Base-by-base conservation (phyloP, 92 coral and sea anemone genomes). In the Anthopleura xanthogrammica region DNA sequence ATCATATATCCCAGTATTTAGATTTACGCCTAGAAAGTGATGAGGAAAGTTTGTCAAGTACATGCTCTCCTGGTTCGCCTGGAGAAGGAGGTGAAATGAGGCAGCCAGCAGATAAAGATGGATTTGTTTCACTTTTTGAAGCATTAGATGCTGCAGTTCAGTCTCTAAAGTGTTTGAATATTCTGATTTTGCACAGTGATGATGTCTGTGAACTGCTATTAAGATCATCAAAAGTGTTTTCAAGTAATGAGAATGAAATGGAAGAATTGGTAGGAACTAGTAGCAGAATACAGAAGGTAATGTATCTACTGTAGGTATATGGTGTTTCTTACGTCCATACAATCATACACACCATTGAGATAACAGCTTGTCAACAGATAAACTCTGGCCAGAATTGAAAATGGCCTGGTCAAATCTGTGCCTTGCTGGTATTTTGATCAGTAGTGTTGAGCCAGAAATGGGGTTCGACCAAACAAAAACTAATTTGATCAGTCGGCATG, bases 151-250 rank as follows among this genome's bases (percentile, higher is more conserved):
- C 41, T 72, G 93, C 88, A 2, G 65, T 86, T 39, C 86, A 79
- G 74, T 68, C 98, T 9, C 85, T 93, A 14, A 83, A 86, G 70
- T 91, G 93, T 41, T 84, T 93, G 13, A 87, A 87, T 72, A 85
- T 91, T 41, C 90, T 93, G 64, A 89, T 88, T 17, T 77, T 89
- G 41, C 85, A 83, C 73, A 91, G 95, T 80, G 22, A 55, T 48
- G 91, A 85, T 42, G 92, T 94, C 77, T 52, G 83, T 79, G 81
- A 77, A 36, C 81, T 88, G 52, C 58, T 89, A 81, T 87, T 90
- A 36, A 81, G 81, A 75, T 77, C 94, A 72, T 82, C 77, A 3
- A 81, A 83, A 55, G 60, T 64, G 12, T 52, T 29, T 41, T 19
- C 42, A 55, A 41, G 24, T 13, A 76, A 58, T 80, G 78, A 78